A percentile compares a stretch with the other conserved stretches of the same genome.
phyloP scores from a whole-genome alignment of 2,113 vertebrate species.

The Esox niger region DNA sequence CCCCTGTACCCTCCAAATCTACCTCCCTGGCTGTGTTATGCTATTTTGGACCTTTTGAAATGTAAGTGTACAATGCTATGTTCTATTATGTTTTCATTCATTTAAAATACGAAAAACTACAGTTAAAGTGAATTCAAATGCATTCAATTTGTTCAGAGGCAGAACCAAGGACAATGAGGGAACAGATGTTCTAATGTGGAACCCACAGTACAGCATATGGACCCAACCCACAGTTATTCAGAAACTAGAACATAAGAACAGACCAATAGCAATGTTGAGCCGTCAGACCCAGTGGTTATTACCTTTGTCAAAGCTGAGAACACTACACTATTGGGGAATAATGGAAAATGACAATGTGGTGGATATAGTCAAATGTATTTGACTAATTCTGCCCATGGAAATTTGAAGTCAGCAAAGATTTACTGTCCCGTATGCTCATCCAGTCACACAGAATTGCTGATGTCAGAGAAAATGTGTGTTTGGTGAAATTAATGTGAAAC shows the following conservation, averaged over 20 bases:
- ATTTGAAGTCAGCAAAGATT: neutral
- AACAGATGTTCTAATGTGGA: too few relatives aligned
- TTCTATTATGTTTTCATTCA: too few relatives aligned
- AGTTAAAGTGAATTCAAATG: neutral
- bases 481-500: too few relatives aligned
- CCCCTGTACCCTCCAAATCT: too few relatives aligned
- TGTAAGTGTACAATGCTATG: too few relatives aligned
- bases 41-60: too few relatives aligned
- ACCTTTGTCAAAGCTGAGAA: neutral
- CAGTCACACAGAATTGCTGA: neutral
- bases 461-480: neutral
- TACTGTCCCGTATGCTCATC: neutral
- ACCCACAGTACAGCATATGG: too few relatives aligned
- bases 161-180: neutral
- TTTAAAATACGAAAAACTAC: too few relatives aligned
- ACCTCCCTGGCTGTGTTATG: too few relatives aligned
- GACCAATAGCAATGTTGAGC: neutral
- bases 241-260: neutral
- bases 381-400: neutral
- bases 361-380: neutral
- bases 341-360: neutral
- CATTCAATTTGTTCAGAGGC: neutral
- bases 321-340: neutral
- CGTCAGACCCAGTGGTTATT: neutral
- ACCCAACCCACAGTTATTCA: neutral